Percentiles rank a stretch among this genome's conserved stretches.
These are phyloP conservation scores for Drosophila maculinotata DNA, from an alignment of 2,888 invertebrate species.

Conservation along the genomic window DNA sequence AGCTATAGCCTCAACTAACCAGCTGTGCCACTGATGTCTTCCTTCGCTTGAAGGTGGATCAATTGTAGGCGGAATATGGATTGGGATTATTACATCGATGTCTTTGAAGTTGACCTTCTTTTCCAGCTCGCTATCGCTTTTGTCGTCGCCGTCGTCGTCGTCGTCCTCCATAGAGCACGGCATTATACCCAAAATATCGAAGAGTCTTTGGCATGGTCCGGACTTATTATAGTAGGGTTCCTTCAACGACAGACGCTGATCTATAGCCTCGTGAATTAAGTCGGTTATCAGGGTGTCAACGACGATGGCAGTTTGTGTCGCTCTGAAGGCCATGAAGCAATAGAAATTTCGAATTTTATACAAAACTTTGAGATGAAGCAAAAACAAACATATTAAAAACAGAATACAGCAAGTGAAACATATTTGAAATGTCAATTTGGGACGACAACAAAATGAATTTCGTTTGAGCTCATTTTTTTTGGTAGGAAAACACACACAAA, in stretches of 20 bases:
- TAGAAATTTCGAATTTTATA: conserved; percentile 56
- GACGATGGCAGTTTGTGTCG: conserved; percentile 42
- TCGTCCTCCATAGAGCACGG: conserved; percentile 26
- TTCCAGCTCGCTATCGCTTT: not conserved
- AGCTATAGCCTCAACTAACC: conserved; percentile 44
- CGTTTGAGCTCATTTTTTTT: conserved; percentile 13
- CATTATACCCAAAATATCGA: conserved; percentile 55
- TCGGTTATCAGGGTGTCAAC: conserved; percentile 57
- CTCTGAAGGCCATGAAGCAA: conserved; percentile 57
- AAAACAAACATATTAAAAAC: conserved; percentile 38
- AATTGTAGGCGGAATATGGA: not conserved
- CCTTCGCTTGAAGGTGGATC: not conserved
- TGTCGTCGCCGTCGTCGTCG: not conserved
- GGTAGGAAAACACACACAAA: conserved; percentile 3
- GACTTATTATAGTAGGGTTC: not conserved
- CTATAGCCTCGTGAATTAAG: conserved; percentile 53
- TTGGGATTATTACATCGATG: not conserved
- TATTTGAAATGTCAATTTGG: conserved; percentile 35
- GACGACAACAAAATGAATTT: conserved; percentile 30
- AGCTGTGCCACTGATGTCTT: conserved; percentile 44
- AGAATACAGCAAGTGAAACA: not conserved
- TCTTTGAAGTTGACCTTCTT: not conserved
- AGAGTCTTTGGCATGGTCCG: conserved; percentile 56
- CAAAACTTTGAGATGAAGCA: conserved; percentile 19
- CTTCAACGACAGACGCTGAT: conserved; percentile 18